Evolutionary conservation across 1,140 invertebrate species (phyloP), one percentile per base, ranked within the genome.

Genomic region (Plodia interpunctella): DNA sequence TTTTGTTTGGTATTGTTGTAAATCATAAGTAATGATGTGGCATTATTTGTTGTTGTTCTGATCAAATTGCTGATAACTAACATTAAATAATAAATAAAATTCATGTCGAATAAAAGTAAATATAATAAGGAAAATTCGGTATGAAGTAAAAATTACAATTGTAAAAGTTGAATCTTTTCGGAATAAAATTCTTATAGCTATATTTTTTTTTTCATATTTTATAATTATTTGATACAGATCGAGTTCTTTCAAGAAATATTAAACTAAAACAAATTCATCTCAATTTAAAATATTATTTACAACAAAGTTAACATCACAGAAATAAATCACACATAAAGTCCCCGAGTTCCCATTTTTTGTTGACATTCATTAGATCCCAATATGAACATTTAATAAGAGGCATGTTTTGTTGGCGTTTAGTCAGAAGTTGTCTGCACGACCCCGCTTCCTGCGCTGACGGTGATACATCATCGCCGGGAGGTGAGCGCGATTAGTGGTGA

Each of bases 401-500:
- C 15, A 5, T 44, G 38, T 44, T 44, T 44, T 44, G 38, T 44
- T 44, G 38, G 15, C 38, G 15, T 44, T 15, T 15, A 15, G 6
- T 32, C 9, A 35, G 32, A 13, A 35, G 9, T 11, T 11, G 32
- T 3, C 32, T 35, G 9, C 10, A 9, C 38, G 38, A 44, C 38
- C 38, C 38, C 13, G 8, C 15, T 44, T 44, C 38, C 38, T 44
- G 38, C 6, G 38, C 38, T 15, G 38, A 15, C 38, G 38, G n/a
- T n/a, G 38, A 44, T 44, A 44, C 38, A 17, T 44, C n/a, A 44
- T 17, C 38, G 13, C 38, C 38, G 38, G n/a, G n/a, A 17, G 38
- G n/a, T 44, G 38, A 44, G n/a, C 38, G 10, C 38, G 38, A 44
- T 44, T 44, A 44, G 38, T 17, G 38, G 38, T 44, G 38, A 44